phyloP scores from a whole-genome alignment of 2,113 vertebrate genomes.

The Cavia porcellus region DNA sequence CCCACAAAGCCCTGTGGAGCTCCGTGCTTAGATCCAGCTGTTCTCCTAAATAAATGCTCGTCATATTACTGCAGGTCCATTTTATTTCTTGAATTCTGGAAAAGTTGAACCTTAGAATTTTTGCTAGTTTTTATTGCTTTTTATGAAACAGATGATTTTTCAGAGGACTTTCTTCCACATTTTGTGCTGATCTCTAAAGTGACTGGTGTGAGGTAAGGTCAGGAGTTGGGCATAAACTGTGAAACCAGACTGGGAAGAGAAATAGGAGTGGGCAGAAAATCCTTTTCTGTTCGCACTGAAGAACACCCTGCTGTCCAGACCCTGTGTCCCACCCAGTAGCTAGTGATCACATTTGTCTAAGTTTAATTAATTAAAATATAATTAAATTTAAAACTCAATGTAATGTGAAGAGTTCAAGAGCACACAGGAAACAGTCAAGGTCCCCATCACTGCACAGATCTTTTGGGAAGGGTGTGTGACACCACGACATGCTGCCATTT shows the following conservation, averaged over 20 bases:
- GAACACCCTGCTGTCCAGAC: not conserved
- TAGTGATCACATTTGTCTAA: not conserved
- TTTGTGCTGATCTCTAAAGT: not conserved
- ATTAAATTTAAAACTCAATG: not conserved
- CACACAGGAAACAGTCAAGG: too few relatives aligned
- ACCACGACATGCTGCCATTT: not conserved
- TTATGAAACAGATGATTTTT: not conserved
- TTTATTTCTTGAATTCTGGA: not conserved
- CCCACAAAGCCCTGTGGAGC: not conserved
- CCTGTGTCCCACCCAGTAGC: not conserved
- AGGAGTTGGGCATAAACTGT: not conserved
- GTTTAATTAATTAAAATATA: not conserved
- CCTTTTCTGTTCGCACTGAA: not conserved
- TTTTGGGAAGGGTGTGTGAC: not conserved
- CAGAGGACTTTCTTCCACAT: not conserved
- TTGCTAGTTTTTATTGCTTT: not conserved
- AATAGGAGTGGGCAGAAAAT: not conserved
- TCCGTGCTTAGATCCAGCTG: not conserved
- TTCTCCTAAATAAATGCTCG: not conserved
- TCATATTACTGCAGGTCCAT: not conserved
- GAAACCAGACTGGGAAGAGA: not conserved
- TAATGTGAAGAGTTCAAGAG: not conserved
- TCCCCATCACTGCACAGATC: too few relatives aligned
- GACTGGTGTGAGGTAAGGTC: not conserved
- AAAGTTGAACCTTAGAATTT: not conserved